Evolutionary conservation across 2,797 vertebrate genomes (phyloP), one percentile per base, ranked within the genome.

Genomic region (Lateolabrax maculatus): DNA sequence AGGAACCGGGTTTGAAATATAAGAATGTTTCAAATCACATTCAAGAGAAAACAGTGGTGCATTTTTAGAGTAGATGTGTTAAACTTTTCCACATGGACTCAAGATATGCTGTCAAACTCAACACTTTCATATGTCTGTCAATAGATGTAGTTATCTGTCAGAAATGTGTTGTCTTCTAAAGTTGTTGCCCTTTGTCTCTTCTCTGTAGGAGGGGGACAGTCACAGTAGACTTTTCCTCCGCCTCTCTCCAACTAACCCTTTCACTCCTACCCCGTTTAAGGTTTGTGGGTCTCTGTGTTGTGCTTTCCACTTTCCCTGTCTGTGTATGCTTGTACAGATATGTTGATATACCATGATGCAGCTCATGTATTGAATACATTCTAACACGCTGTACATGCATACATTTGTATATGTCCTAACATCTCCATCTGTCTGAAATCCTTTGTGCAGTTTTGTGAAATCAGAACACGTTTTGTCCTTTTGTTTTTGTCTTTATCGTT

Each of bases 221-320:
- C 96, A 96, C 95, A 89, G 94, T 98, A 97, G 94, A 95, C 94
- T 97, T 97, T 95, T 94, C 95, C 96, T 97, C 91, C 94, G 91
- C 95, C 96, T 97, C 94, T 98, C 96, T 96, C 96, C 96, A 96
- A 97, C 96, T 98, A 98, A 99, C 96, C 97, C 97, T 95, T 99
- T 99, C 96, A 97, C 96, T 95, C 97, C 97, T 94, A 97, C 96
- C 95, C 97, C 97, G 34, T 99, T 98, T 97, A 99, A 99, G 97
- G 97, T 99, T 98, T 95, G 97, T 98, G 94, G 92, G 92, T 85
- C 93, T 89, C 83, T 80, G 92, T 90, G 91, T 92, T 85, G 89
- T 86, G 78, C 57, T 79, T 53, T 79, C 61, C 69, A 3, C 51
- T 61, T 56, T 77, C 58, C 63, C 27, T 62, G 58, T 77, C 72